phyloP scores from a whole-genome alignment of 2,113 vertebrate species.

The Mesoclemmys tuberculata region DNA sequence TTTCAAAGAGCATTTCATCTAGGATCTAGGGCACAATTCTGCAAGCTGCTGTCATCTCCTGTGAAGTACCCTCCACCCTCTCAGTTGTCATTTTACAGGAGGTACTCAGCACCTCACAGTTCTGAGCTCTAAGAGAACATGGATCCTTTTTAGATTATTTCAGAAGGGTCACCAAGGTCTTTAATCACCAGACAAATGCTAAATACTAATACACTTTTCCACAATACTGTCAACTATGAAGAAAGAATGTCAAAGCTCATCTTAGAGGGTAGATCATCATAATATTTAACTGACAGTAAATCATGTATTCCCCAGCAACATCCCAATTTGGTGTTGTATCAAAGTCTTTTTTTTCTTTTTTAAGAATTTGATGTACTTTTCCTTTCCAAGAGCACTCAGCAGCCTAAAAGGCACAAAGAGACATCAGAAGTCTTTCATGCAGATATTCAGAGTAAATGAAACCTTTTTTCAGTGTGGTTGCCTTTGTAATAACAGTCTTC shows the following conservation, averaged over 20 bases:
- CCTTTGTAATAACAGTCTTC: conserved; percentile 72
- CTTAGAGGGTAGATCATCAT: neutral
- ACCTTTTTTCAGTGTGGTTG: conserved; percentile 60
- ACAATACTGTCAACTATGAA: neutral
- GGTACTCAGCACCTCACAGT: neutral
- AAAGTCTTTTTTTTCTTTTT: neutral
- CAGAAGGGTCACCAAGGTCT: neutral
- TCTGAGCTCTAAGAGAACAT: neutral
- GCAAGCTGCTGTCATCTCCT: neutral
- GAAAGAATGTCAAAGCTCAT: neutral
- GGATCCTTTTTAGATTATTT: neutral
- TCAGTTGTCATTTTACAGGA: neutral
- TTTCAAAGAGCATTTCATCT: neutral
- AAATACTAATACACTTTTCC: neutral
- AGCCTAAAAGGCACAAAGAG: conserved; percentile 38
- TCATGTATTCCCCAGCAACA: neutral
- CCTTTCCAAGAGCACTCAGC: conserved; percentile 12
- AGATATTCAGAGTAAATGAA: conserved; percentile 65
- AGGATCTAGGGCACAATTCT: neutral
- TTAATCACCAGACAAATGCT: neutral
- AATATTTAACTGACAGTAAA: neutral
- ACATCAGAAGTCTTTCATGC: conserved; percentile 62
- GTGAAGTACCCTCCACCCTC: neutral
- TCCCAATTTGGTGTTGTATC: neutral
- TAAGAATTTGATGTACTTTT: neutral